These are phyloP conservation scores for Karalla daura DNA, from an alignment of 2,797 vertebrate genomes.

Conservation along the genomic window DNA sequence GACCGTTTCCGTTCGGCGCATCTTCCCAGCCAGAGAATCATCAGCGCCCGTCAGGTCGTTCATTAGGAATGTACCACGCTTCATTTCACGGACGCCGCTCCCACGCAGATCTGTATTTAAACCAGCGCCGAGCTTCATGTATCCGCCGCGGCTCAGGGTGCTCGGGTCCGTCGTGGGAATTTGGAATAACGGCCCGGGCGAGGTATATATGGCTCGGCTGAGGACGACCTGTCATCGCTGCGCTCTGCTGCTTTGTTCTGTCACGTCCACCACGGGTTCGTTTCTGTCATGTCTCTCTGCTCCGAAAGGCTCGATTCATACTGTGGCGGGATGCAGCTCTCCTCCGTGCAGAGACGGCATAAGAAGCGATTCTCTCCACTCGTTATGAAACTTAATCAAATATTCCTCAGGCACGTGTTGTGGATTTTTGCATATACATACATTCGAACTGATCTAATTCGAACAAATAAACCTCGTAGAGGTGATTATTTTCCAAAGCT, in stretches of 20 bases:
- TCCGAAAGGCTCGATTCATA: constrained; percentile 3
- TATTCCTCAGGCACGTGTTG: constrained; percentile 12
- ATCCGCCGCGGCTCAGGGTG: neutral
- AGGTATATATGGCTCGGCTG: neutral
- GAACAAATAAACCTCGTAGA: constrained; percentile 9
- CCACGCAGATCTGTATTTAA: too few species aligned
- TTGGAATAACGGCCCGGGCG: too few species aligned
- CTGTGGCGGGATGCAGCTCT: neutral
- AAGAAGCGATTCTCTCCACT: constrained; percentile 4
- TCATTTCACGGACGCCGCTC: too few species aligned
- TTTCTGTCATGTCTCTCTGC: neutral
- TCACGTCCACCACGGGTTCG: neutral
- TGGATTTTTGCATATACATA: neutral
- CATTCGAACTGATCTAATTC: constrained; percentile 1
- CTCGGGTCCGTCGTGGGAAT: constrained; percentile 8
- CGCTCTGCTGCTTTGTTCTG: neutral
- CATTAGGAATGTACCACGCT: too few species aligned
- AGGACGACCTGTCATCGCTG: neutral
- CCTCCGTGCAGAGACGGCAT: neutral
- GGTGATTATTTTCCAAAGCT: constrained; percentile 8
- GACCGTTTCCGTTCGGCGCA: constrained; percentile 59
- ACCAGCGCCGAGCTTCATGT: neutral
- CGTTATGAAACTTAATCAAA: constrained; percentile 21
- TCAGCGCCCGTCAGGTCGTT: constrained; percentile 18
- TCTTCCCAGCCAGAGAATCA: constrained; percentile 56